Base-by-base conservation (phyloP, 2,113 vertebrate species). In the Notothenia rossii region DNA sequence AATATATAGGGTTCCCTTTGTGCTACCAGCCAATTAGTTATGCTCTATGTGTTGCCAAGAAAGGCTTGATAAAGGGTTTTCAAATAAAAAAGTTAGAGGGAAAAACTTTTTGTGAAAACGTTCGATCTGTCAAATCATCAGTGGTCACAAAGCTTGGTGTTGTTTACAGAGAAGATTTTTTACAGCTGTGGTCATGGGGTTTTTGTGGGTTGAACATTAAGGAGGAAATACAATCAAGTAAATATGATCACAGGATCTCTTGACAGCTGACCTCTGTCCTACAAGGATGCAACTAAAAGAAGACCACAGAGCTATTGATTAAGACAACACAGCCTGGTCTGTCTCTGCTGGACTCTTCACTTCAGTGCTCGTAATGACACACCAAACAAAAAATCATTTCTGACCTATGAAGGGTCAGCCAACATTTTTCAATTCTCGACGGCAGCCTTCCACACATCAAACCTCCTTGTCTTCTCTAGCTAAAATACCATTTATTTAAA, bases 171-270 rank as follows among this genome's bases (percentile, higher is more conserved):
- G 70, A 71, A 36, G 67, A 60, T 67, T 56, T 79, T 74, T 84
- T 51, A 65, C 65, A 73, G 78, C 85, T 63, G 74, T 51, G 72
- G 82, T 93, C 92, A 92, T 76, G 88, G 25, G 92, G 70, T 85
- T 87, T 81, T 81, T 62, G 62, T 62, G 76, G 72, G 72, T 58
- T 67, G 75, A 80, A 76, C 78, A 77, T 81, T 81, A 64, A 70
- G 67, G 56, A 88, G 88, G 75, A 91, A 91, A 89, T 75, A 90
- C 72, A 88, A 85, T 90, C 86, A 83, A 87, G 53, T 75, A 76
- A 91, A 87, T 88, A 86, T 84, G 87, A 93, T 92, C 90, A 90
- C 88, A 89, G 81, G 91, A 81, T 84, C 50, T 54, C 81, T 63
- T 75, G 79, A 90, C 89, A 79, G 79, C 82, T 91, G 93, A 91